A percentile compares a stretch with the other conserved stretches of the same genome.
These are phyloP conservation scores for Triplophysa dalaica DNA, from an alignment of 2,113 vertebrate species.

Conservation along the genomic window DNA sequence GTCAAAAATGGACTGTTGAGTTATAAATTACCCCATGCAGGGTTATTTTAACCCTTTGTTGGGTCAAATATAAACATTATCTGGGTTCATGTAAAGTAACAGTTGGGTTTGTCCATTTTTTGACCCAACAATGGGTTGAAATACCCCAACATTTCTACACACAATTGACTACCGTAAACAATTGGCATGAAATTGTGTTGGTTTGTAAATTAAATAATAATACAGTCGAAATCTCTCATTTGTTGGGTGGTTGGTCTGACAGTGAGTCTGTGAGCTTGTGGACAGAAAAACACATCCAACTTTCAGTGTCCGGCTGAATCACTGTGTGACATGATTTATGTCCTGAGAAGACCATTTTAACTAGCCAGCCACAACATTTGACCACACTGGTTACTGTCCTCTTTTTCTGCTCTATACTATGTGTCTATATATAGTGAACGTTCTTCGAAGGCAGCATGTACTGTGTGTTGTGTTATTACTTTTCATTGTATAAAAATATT, in stretches of 20 bases:
- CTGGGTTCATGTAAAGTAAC: too few relatives aligned
- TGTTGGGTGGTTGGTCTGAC: constrained; percentile 23
- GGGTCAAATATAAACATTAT: too few relatives aligned
- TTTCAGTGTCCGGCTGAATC: constrained; percentile 62
- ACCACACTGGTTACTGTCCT: constrained; percentile 50
- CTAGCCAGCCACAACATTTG: constrained; percentile 62
- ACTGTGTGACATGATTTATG: constrained; percentile 73
- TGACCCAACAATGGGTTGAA: too few relatives aligned
- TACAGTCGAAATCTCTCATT: not conserved
- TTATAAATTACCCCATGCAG: too few relatives aligned
- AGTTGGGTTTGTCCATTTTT: too few relatives aligned
- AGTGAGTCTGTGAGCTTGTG: constrained; percentile 6
- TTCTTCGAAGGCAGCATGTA: not conserved
- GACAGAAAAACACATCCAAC: constrained; percentile 29
- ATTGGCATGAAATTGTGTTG: too few relatives aligned
- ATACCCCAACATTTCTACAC: too few relatives aligned
- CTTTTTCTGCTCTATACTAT: constrained; percentile 54
- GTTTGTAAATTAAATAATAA: not conserved
- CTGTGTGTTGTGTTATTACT: not conserved
- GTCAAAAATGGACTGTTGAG: too few relatives aligned
- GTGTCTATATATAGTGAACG: constrained; percentile 27
- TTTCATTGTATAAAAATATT: not conserved
- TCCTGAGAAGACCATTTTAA: constrained; percentile 54
- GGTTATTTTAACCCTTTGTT: too few relatives aligned
- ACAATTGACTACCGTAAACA: too few relatives aligned